A percentile compares a stretch with the other conserved stretches of the same genome.
phyloP scores from a whole-genome alignment of 2,797 vertebrate genomes.

The Molossus molossus region DNA sequence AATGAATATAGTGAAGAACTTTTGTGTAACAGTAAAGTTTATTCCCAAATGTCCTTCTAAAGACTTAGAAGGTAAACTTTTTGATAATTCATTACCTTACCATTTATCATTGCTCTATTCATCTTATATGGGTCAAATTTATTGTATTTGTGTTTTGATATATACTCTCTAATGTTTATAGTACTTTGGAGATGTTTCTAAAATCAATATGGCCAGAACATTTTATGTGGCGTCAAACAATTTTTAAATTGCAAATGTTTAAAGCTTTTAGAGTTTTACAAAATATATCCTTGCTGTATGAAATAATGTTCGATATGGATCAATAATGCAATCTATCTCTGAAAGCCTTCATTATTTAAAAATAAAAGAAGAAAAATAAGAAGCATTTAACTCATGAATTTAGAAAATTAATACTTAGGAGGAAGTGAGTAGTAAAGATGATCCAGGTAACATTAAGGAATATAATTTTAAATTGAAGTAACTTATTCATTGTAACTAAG shows the following conservation, averaged over 20 bases:
- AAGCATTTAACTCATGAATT: neutral
- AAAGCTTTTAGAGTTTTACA: constrained; percentile 3
- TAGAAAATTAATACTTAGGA: constrained; percentile 22
- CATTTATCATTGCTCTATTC: constrained; percentile 44
- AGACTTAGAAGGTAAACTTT: constrained; percentile 15
- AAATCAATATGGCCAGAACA: neutral
- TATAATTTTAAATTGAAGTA: constrained; percentile 48
- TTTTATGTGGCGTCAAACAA: constrained; percentile 38
- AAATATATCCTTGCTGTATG: constrained; percentile 6
- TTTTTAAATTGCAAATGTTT: constrained; percentile 50
- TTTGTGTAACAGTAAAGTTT: neutral
- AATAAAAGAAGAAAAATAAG: constrained; percentile 37
- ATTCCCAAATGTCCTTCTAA: constrained; percentile 45
- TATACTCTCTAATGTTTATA: neutral
- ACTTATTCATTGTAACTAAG: neutral
- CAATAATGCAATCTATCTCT: neutral
- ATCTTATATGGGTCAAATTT: constrained; percentile 3
- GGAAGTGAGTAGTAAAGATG: neutral
- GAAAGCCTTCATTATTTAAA: constrained; percentile 31
- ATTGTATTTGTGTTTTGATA: constrained; percentile 29
- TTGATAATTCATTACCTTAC: constrained; percentile 48
- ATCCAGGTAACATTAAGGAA: neutral
- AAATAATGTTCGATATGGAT: constrained; percentile 44
- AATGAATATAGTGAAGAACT: neutral
- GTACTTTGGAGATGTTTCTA: constrained; percentile 23